Evolutionary conservation across 2,888 invertebrate species (phyloP), one percentile per base, ranked within the genome.

Genomic region (Myopa tessellatipennis): DNA sequence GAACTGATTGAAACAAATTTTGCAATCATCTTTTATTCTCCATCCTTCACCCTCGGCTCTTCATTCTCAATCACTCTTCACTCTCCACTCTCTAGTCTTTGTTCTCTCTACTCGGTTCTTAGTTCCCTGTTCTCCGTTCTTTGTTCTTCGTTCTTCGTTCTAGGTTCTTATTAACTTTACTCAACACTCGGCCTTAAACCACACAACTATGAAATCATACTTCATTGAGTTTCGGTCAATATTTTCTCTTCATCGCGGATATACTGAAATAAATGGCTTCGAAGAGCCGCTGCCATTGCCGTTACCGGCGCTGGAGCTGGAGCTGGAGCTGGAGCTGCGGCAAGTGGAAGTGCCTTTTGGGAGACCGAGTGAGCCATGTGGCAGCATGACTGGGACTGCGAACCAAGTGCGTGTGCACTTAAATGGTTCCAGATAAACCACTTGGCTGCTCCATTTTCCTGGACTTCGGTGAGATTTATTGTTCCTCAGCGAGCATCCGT

Each of bases 391-490:
- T 34, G 36, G 52, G 70, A 16, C 45, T 45, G 45, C 7, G 45
- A 45, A 45, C 52, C 26, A 26, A 52, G 52, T 70, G 68, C 26
- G 52, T 70, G 14, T 34, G 34, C 26, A 26, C 26, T 50, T 18
- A 52, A 70, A 70, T n/a, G 55, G 18, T 70, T 50, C 14, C 52
- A 18, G 52, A 70, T 55, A 52, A 70, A 70, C 55, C 72, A 58
- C 45, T 38, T 12, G 18, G 14, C n/a, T 60, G 72, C 18, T 52
- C n/a, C 58, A 40, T 73, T 58, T 61, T 60, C 40, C 50, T 5
- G 18, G 38, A 18, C 38, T 68, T 52, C 16, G 55, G 10, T 14
- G 26, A 74, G 55, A 74, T 74, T 74, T 74, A 74, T 74, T 74
- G 74, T 55, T 67, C 74, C 55, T 38, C 26, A 18, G 55, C 58